Conservation (phyloP, 1,140 invertebrate species). For the Drosophila tsacasi region DNA sequence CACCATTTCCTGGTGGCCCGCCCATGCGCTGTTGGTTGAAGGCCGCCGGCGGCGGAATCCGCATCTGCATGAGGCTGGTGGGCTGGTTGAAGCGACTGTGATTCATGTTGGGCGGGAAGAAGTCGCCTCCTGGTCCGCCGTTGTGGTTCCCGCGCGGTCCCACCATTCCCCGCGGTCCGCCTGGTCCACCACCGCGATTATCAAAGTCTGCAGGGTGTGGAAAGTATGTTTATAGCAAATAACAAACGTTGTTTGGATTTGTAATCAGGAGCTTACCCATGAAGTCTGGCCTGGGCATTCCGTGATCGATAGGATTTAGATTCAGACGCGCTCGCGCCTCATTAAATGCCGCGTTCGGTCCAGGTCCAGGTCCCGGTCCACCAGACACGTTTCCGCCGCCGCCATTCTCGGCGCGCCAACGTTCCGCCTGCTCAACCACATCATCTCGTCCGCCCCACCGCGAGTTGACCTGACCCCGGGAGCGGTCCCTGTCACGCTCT, state of each 20-base stretch:
- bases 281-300: slow-evolving; percentile 63
- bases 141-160: slow-evolving; percentile 64
- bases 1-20: slow-evolving; percentile 50
- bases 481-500: slow-evolving; percentile 48
- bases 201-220: slow-evolving; percentile 50
- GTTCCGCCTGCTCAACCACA: slow-evolving; percentile 56
- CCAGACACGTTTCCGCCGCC: slow-evolving; percentile 36
- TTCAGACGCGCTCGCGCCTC: slow-evolving; percentile 71
- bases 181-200: slow-evolving; percentile 60
- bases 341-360: slow-evolving; percentile 56
- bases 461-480: slow-evolving; percentile 50
- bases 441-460: slow-evolving; percentile 76
- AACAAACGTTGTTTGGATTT: background rate
- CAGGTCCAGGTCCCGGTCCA: slow-evolving; percentile 29
- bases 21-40: slow-evolving; percentile 80
- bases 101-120: slow-evolving; percentile 75
- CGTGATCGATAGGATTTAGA: slow-evolving; percentile 67
- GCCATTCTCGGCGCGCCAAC: slow-evolving; percentile 66
- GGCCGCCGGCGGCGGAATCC: slow-evolving; percentile 75
- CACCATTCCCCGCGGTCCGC: slow-evolving; percentile 72
- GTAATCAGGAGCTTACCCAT: slow-evolving; percentile 39
- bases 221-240: background rate
- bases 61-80: slow-evolving; percentile 83
- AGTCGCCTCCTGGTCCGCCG: slow-evolving; percentile 62
- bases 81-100: slow-evolving; percentile 82